Base-by-base conservation (phyloP, 2,888 invertebrate genomes). In the Spialia ferax region DNA sequence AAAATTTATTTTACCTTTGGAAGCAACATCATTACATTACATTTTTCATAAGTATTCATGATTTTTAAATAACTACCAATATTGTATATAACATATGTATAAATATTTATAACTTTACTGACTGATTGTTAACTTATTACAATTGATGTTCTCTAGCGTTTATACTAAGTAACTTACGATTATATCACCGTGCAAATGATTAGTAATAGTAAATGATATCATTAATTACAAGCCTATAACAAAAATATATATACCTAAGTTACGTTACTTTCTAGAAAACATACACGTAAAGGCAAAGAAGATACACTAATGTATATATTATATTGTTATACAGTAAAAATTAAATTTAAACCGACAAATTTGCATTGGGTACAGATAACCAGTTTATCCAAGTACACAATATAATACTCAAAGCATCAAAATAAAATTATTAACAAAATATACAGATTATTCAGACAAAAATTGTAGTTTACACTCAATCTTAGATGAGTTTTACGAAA, bases 41-140 rank as follows among this genome's bases (percentile, higher is more conserved):
- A 35, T 35, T 35, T 87, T 86, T 91, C 88, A 88, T 91, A 90
- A 89, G 86, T 91, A 85, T 85, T 83, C 81, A 81, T 82, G 79
- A 82, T 42, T 82, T n/a, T 86, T 85, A 87, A 80, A 88, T 84
- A 77, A 81, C 85, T 87, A 88, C 85, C 85, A 85, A 85, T 87
- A 85, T 88, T 84, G 84, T 91, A 88, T 88, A 88, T 91, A 91
- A 91, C 89, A 91, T 90, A 89, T 90, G 87, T 92, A 91, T 93
- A 91, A 86, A 84, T 84, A 85, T 86, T 83, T 82, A 82, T 85
- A 87, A 81, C 77, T 76, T 77, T 80, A 69, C 73, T 73, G 80
- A 82, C 79, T 81, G 81, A 75, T 85, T 89, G 92, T 90, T 91
- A 91, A 92, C 91, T 92, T 91, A 91, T 80, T 89, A 91, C 91